Evolutionary conservation across 2,797 vertebrate genomes (phyloP).

Genomic region (Apogon hyalosoma): DNA sequence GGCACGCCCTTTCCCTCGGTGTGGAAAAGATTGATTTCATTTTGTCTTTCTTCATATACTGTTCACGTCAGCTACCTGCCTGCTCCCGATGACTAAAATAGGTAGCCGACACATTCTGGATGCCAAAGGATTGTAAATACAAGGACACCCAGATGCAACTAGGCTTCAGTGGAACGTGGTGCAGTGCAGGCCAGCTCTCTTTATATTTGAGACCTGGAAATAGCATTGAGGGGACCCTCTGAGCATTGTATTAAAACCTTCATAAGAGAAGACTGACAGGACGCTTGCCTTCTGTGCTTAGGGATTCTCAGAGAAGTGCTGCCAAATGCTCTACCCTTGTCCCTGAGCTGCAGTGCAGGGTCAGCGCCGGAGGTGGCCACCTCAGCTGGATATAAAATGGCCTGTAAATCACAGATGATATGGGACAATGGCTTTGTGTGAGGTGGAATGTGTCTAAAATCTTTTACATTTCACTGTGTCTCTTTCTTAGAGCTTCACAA

Average conservation of each 20-base stretch:
- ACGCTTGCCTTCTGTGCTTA: slow-evolving; percentile 47
- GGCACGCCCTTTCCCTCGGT: slow-evolving; percentile 34
- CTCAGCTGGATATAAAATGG: slow-evolving; percentile 72
- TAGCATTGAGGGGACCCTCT: slow-evolving; percentile 43
- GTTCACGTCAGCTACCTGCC: slow-evolving; percentile 53
- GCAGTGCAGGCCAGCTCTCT: slow-evolving; percentile 52
- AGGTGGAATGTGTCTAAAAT: slow-evolving; percentile 22
- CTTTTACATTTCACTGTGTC: slow-evolving; percentile 48
- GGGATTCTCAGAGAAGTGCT: slow-evolving; percentile 55
- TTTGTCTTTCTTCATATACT: slow-evolving; percentile 48
- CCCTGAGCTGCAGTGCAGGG: slow-evolving; percentile 72
- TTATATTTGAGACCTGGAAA: slow-evolving; percentile 37
- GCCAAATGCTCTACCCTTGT: slow-evolving; percentile 64
- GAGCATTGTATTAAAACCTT: slow-evolving; percentile 60
- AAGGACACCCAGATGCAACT: slow-evolving; percentile 16
- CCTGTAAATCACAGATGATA: slow-evolving; percentile 71
- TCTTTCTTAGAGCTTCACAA: slow-evolving; percentile 46
- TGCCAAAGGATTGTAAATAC: slow-evolving; percentile 31
- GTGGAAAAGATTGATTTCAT: slow-evolving; percentile 59
- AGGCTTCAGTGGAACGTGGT: slow-evolving; percentile 29
- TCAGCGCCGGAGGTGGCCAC: slow-evolving; percentile 68
- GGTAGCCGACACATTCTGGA: slow-evolving; percentile 14
- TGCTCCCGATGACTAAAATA: slow-evolving; percentile 23
- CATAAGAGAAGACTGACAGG: slow-evolving; percentile 71
- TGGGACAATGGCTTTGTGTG: slow-evolving; percentile 34